Evolutionary conservation across 2,888 invertebrate genomes (phyloP), one percentile per base, ranked within the genome.

Genomic region (Cryptocheilus praepositus): DNA sequence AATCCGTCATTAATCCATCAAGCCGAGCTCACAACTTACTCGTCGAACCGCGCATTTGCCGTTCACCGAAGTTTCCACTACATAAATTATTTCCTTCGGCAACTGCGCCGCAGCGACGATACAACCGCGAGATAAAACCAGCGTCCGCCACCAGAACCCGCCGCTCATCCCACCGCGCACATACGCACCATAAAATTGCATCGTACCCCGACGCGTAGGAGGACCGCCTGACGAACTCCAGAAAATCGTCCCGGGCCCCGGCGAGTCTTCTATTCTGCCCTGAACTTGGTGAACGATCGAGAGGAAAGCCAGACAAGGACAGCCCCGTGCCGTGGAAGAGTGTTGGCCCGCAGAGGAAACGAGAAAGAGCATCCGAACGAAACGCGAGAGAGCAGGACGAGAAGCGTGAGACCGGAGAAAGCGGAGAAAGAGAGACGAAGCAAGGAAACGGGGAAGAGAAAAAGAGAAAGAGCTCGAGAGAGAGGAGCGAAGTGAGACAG

Each of bases 251-350:
- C 21, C 43, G 16, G 36, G 22, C 21, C 45, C 59, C 44, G 53
- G 43, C 15, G 55, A 74, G 65, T 46, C 57, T 56, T 5, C 36
- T 11, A 11, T 36, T 36, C 73, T 74, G 66, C 73, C 71, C 64
- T 70, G 73, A 74, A 76, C 75, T 77, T 73, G 71, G 65, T 68
- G 61, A 60, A 68, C 62, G 58, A 62, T 25, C 45, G 13, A 16
- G 15, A 22, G 28, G 51, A 28, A 58, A 36, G 61, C 46, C 49
- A 21, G 53, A 52, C 22, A n/a, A 5, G 21, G 22, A 52, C 49
- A 58, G 25, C 18, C 54, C 46, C 13, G 28, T 18, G 21, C 28
- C 19, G 13, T 15, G 16, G 36, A 46, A 16, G 59, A 11, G 11
- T 5, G 53, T 4, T 36, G 11, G 36, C 8, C 36, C 36, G 36